Base-by-base conservation (phyloP, 2,113 vertebrate species). In the Nibea coibor region DNA sequence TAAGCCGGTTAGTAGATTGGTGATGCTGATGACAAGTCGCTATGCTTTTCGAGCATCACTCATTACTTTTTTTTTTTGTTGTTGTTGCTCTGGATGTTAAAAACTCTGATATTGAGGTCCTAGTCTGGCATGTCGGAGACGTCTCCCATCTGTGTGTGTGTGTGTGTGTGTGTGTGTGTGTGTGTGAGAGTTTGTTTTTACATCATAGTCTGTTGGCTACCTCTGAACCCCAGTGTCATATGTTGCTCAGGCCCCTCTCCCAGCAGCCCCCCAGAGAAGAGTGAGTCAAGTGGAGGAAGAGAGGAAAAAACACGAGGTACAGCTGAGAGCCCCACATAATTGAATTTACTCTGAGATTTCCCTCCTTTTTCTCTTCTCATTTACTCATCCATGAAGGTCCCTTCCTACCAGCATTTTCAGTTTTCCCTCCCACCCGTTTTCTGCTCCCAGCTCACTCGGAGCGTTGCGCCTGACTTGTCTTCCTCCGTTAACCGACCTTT, bases 221-320 rank as follows among this genome's bases (percentile, higher is more conserved):
- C 53, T 94, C 92, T 97, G 95, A 97, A 94, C 91, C 91, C 50
- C 90, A 94, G 88, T 96, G 95, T 96, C 91, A 85, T 95, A 93
- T 96, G 95, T 96, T 93, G 92, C 96, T 84, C 91, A 98, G 97
- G 95, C 93, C 87, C 93, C 93, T 84, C 93, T 90, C 93, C 93
- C 95, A 89, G 88, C 88, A 91, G 86, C 88, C 88, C 91, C 93
- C 92, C 12, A 93, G 93, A 97, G 96, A 94, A 97, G 96, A 96
- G 86, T 93, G 82, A 96, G 93, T 94, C 95, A 93, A 91, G 91
- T 93, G 92, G 96, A 95, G 94, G 94, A 97, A 95, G 96, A 96
- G 91, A 97, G 95, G 93, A 97, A 95, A 95, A 96, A 95, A 88
- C 95, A 94, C 58, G 96, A 96, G 96, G 96, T 98, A 97, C 95